Base-by-base conservation (phyloP, 2,888 invertebrate species). In the Anorthoa munda region DNA sequence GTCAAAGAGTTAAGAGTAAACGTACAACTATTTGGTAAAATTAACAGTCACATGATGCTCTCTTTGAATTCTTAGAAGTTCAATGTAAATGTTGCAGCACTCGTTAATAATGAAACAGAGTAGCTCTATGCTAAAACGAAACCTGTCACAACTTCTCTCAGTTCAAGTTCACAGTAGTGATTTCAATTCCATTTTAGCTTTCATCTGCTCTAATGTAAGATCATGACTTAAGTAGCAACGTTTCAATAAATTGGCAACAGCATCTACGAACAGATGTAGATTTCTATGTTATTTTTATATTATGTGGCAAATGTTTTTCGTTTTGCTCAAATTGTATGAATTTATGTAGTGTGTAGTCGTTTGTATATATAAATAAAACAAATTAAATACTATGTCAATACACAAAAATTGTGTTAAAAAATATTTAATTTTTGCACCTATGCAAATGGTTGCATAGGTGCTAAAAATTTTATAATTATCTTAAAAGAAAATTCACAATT, bases 111-210 rank as follows among this genome's bases (percentile, higher is more conserved):
- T 26, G n/a, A 39, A 55, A 58, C 55, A 21, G 15, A 15, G 63
- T n/a, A 15, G 39, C 45, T 26, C 46, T 48, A 18, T 46, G 9
- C 26, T 17, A 26, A 21, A 26, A 15, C 18, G 21, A 31, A 26
- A 17, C 45, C 31, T 5, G 13, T 7, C 55, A 21, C 67, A 70
- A 48, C 11, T 67, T 26, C 18, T 23, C 11, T 72, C 17, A 48
- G 31, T 48, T 59, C 45, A 72, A 72, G n/a, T 72, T 59, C 17
- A 59, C 71, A 72, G 45, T 72, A 50, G 50, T 23, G 17, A 50
- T 39, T 72, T 51, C 39, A 59, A 59, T 51, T 69, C 12, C 18
- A 45, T 58, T 50, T 58, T 58, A 4, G 23, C 23, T 51, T 45
- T 66, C 17, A 11, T 7, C 39, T 45, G 17, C 65, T 48, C 48